Evolutionary conservation across 2,113 vertebrate genomes (phyloP).

Genomic region (Notarius lentiginosus): DNA sequence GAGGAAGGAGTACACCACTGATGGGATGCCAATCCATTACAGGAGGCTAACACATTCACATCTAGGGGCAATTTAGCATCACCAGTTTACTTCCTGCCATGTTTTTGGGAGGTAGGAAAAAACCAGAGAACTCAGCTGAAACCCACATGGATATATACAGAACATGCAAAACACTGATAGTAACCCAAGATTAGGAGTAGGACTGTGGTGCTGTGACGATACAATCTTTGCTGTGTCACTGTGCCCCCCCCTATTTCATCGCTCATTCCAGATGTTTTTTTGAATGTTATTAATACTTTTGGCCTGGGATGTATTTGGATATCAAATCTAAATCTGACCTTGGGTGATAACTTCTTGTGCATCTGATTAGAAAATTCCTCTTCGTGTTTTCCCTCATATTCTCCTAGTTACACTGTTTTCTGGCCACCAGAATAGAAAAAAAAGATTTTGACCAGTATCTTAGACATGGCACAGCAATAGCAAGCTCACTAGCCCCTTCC

Average conservation of each 20-base stretch:
- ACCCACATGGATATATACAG: background rate
- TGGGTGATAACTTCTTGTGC: background rate
- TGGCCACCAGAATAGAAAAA: background rate
- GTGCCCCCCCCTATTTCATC: background rate
- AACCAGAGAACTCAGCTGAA: background rate
- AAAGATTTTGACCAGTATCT: slow-evolving; percentile 43
- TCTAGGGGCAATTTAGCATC: background rate
- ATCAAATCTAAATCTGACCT: background rate
- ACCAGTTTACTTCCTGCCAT: background rate
- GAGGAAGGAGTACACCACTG: background rate
- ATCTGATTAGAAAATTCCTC: background rate
- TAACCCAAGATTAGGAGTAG: background rate
- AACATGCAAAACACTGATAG: background rate
- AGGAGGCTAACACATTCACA: background rate
- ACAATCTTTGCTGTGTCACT: background rate
- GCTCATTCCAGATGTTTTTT: background rate
- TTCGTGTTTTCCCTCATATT: background rate
- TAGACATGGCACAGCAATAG: slow-evolving; percentile 64
- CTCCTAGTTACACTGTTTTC: background rate
- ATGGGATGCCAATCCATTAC: background rate
- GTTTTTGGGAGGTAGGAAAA: background rate
- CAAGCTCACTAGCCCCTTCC: slow-evolving; percentile 43
- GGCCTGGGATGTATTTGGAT: background rate
- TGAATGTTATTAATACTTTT: background rate
- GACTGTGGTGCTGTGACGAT: background rate